These are phyloP conservation scores for Idaea aversata DNA, from an alignment of 2,888 invertebrate genomes.

Conservation along the genomic window DNA sequence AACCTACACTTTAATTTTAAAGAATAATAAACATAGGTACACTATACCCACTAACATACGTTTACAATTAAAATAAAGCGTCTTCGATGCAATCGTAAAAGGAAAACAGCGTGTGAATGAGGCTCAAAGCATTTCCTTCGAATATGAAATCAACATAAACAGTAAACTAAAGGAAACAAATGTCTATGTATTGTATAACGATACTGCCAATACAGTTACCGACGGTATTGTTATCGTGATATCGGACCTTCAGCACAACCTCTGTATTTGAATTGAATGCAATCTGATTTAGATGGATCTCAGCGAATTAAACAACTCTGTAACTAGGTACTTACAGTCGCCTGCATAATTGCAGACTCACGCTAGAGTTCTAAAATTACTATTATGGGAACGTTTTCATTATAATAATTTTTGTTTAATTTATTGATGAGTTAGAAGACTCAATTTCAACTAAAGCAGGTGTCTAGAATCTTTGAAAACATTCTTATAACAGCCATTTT, in stretches of 20 bases:
- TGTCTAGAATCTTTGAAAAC: no score
- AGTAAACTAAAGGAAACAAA: not conserved
- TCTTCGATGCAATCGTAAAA: not conserved
- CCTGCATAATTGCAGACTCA: no score
- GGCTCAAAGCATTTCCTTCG: slow-evolving; percentile 6
- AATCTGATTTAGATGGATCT: slow-evolving; percentile 23
- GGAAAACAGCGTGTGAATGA: slow-evolving; percentile 9
- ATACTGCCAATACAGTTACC: slow-evolving; percentile 27
- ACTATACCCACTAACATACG: slow-evolving; percentile 2
- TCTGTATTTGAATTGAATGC: slow-evolving; percentile 33
- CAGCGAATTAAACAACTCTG: slow-evolving; percentile 9
- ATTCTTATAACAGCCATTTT: no score
- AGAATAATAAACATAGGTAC: no score
- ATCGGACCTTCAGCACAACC: slow-evolving; percentile 23
- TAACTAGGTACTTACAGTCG: not conserved
- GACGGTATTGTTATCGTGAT: slow-evolving; percentile 22
- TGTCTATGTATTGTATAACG: slow-evolving; percentile 4
- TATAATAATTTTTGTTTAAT: no score
- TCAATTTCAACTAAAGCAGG: no score
- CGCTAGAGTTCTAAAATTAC: no score
- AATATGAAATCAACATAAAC: not conserved
- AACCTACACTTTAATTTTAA: no score
- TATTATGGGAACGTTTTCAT: no score
- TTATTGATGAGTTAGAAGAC: no score
- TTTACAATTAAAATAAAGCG: not conserved